phyloP scores from a whole-genome alignment of 2,797 vertebrate species.

The Anguilla marmorata region DNA sequence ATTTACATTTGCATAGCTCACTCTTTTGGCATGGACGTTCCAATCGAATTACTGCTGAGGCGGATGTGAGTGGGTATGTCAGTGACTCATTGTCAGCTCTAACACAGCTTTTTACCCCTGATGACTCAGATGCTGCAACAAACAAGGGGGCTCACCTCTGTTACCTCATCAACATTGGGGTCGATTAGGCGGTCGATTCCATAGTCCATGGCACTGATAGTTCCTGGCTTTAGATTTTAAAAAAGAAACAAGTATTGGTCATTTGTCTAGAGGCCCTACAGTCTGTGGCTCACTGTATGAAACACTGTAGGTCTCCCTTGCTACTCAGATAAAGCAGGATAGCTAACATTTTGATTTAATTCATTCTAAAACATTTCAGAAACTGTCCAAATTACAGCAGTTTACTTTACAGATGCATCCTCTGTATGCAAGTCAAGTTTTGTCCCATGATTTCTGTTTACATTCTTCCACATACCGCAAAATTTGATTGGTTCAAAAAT shows the following conservation, averaged over 20 bases:
- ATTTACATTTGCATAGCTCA: not conserved
- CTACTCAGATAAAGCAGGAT: not conserved
- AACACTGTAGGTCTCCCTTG: not conserved
- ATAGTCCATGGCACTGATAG: conserved; percentile 83
- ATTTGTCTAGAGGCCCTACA: not conserved
- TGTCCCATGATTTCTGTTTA: not conserved
- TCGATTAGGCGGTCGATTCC: conserved; percentile 83
- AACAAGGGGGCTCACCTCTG: conserved; percentile 43
- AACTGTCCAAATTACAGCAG: not conserved
- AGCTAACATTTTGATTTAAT: not conserved
- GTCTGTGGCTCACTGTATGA: not conserved
- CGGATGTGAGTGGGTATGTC: not conserved
- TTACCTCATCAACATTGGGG: conserved; percentile 88
- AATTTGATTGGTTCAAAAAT: no score
- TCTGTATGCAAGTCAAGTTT: not conserved
- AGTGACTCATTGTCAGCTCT: not conserved
- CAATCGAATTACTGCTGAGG: not conserved
- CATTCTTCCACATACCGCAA: no score
- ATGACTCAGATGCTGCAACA: not conserved
- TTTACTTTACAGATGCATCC: not conserved
- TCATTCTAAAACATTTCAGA: not conserved
- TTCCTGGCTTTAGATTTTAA: conserved; percentile 76
- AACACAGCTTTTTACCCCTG: not conserved
- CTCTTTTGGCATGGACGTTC: not conserved
- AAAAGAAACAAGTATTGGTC: not conserved